These are phyloP conservation scores for Hippocampus barbouri DNA, from an alignment of 2,113 vertebrate species.

Conservation along the genomic window DNA sequence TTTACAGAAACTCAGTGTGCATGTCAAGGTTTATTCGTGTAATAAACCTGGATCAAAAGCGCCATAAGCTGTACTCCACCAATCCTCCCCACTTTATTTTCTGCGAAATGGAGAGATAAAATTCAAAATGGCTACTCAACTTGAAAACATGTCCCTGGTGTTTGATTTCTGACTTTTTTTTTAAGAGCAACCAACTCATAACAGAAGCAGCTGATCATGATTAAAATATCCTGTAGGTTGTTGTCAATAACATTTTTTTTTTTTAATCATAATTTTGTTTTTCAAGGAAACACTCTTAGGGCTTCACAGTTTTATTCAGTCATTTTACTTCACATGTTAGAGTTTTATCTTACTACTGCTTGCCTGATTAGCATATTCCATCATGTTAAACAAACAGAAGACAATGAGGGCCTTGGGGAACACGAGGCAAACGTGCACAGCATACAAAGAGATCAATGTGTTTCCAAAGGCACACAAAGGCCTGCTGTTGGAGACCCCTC, in stretches of 20 bases:
- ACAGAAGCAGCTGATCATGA: background rate
- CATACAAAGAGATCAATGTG: conserved; percentile 58
- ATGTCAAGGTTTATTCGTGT: conserved; percentile 6
- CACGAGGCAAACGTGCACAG: conserved; percentile 34
- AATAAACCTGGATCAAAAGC: conserved; percentile 34
- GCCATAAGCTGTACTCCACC: conserved; percentile 13
- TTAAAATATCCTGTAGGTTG: conserved; percentile 17
- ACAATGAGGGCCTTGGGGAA: conserved; percentile 63
- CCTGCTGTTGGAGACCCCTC: conserved; percentile 34
- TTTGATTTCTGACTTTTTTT: conserved; percentile 22
- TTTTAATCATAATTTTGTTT: conserved; percentile 27
- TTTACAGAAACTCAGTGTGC: background rate
- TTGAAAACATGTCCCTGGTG: conserved; percentile 28
- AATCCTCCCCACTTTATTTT: conserved; percentile 25
- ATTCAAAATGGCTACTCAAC: conserved; percentile 41
- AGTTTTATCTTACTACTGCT: conserved; percentile 34
- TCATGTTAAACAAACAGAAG: conserved; percentile 71
- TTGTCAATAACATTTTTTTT: conserved; percentile 34
- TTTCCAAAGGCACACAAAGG: conserved; percentile 40
- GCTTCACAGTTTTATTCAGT: conserved; percentile 39
- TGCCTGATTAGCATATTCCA: conserved; percentile 66
- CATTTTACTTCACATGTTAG: conserved; percentile 18
- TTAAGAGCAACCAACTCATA: conserved; percentile 22
- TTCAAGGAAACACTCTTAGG: conserved; percentile 48
- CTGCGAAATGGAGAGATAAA: conserved; percentile 29